phyloP scores from a whole-genome alignment of 2,113 vertebrate genomes.

The Tursiops truncatus region DNA sequence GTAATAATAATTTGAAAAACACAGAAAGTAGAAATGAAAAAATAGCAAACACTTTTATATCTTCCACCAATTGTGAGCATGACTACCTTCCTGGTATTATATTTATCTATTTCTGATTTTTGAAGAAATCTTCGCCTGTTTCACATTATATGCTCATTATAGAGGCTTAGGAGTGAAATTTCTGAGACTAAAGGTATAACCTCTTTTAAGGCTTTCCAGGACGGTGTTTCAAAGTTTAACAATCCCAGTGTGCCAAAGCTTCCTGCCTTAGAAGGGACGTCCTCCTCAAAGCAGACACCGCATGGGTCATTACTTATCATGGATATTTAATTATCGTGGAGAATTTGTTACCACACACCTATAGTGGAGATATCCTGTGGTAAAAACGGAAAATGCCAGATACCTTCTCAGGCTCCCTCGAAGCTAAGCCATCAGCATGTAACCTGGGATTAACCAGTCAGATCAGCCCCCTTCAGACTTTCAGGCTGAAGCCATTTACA shows the following conservation, averaged over 20 bases:
- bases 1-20: slow-evolving; percentile 12
- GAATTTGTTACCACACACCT: not conserved
- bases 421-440: not conserved
- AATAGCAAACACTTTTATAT: not conserved
- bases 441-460: not conserved
- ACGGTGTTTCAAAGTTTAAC: not conserved
- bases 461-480: not conserved
- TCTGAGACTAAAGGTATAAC: not conserved
- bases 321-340: not conserved
- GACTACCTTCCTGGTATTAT: not conserved
- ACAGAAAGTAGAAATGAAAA: not conserved
- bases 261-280: not conserved
- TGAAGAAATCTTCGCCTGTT: slow-evolving; percentile 24
- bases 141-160: not conserved
- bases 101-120: not conserved
- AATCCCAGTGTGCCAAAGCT: not conserved
- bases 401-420: not conserved
- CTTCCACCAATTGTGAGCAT: not conserved
- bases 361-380: not conserved
- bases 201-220: not conserved
- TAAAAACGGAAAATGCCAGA: not conserved
- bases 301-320: not conserved
- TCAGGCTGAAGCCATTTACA: not conserved
- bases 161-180: not conserved
- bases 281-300: not conserved